Conservation (phyloP, 2,797 vertebrate genomes). For the Gymnothorax javanicus region DNA sequence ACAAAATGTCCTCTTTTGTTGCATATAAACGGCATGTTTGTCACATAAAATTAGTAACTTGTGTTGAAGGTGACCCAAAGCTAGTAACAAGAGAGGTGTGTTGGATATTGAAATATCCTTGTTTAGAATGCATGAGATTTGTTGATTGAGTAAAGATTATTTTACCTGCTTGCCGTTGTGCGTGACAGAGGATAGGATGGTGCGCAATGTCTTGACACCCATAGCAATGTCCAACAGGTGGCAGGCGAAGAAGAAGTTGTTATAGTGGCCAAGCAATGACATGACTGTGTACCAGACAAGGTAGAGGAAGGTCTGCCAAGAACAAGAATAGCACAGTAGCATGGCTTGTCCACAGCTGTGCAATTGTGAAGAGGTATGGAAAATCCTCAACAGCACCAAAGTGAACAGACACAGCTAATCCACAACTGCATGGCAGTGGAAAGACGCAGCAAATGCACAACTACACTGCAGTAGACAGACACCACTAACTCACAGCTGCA, state of each 20-base stretch:
- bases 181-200: slow-evolving; percentile 92
- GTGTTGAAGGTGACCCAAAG: too few relatives aligned
- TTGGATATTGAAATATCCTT: background rate
- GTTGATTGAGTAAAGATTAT: background rate
- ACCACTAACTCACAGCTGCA: background rate
- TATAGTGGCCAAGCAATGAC: slow-evolving; percentile 93
- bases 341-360: background rate
- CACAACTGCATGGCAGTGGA: background rate
- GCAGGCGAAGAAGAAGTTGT: slow-evolving; percentile 95
- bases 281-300: slow-evolving; percentile 91
- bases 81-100: too few relatives aligned
- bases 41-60: too few relatives aligned
- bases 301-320: slow-evolving; percentile 87
- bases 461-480: background rate
- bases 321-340: background rate
- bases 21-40: too few relatives aligned
- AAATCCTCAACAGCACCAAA: background rate
- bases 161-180: slow-evolving; percentile 93
- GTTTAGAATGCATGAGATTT: background rate
- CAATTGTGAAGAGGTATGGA: background rate
- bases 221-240: slow-evolving; percentile 95
- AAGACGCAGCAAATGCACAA: background rate
- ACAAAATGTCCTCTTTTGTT: too few relatives aligned
- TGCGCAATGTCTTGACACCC: slow-evolving; percentile 91
- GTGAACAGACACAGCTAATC: background rate